phyloP scores from a whole-genome alignment of 2,888 invertebrate genomes.

The Onthophagus sagittarius region DNA sequence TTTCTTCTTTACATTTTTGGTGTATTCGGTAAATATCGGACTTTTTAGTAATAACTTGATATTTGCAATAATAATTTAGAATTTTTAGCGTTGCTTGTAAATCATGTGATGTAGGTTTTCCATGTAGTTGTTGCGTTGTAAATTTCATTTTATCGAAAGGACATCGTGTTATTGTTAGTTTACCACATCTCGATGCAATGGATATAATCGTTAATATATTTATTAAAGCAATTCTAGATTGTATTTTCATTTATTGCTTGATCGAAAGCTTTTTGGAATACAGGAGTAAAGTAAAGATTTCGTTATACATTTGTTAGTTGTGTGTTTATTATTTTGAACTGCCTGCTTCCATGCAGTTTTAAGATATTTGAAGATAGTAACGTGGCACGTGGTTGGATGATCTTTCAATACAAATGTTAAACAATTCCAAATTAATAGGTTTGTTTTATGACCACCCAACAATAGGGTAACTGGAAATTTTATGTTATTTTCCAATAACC shows the following conservation, averaged over 20 bases:
- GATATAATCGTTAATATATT: not conserved
- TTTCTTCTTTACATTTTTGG: too few relatives aligned
- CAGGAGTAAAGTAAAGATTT: not conserved
- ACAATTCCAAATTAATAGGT: slow-evolving; percentile 1
- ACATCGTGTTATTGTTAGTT: too few relatives aligned
- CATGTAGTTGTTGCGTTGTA: too few relatives aligned
- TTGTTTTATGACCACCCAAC: not conserved
- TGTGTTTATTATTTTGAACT: not conserved
- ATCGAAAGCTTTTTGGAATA: slow-evolving; percentile 9
- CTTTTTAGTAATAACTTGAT: too few relatives aligned
- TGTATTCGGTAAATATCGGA: too few relatives aligned
- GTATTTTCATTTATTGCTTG: slow-evolving; percentile 7
- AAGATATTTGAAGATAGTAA: too few relatives aligned
- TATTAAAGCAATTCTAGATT: not conserved
- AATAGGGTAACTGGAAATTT: slow-evolving; percentile 1
- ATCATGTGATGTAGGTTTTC: too few relatives aligned
- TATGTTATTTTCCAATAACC: slow-evolving; percentile 10
- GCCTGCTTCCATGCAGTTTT: too few relatives aligned
- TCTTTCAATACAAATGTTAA: not conserved
- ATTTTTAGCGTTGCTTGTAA: too few relatives aligned
- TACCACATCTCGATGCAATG: too few relatives aligned
- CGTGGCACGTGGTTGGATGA: not conserved
- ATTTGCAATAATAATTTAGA: too few relatives aligned
- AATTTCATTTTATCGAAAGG: too few relatives aligned
- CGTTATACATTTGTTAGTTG: slow-evolving; percentile 4